These are phyloP conservation scores for Notospermus geniculatus DNA, from an alignment of 1,140 invertebrate species.

Conservation along the genomic window DNA sequence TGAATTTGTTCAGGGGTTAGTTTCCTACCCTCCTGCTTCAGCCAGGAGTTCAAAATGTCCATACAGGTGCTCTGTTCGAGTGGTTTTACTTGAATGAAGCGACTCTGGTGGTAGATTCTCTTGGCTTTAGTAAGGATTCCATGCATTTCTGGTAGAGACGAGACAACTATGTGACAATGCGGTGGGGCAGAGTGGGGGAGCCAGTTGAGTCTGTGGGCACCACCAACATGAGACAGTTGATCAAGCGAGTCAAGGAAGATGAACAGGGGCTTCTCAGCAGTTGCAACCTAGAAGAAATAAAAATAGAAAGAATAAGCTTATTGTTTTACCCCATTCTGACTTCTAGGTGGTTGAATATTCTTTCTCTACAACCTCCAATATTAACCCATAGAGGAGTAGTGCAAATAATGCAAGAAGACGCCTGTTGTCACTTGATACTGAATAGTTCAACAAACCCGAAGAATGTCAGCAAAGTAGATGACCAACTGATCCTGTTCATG, in stretches of 20 bases:
- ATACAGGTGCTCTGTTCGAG: conserved; percentile 28
- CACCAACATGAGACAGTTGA: conserved; percentile 30
- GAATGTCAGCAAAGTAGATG: conserved; percentile 13
- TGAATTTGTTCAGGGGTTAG: conserved; percentile 2
- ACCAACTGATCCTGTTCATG: conserved; percentile 14
- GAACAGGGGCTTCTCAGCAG: conserved; percentile 28
- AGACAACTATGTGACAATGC: conserved; percentile 37
- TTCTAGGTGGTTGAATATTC: no score
- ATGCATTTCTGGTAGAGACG: conserved; percentile 13
- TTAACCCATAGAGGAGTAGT: no score
- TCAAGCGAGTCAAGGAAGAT: conserved; percentile 44
- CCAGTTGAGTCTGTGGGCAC: conserved; percentile 38
- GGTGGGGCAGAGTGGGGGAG: conserved; percentile 30
- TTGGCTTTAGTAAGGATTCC: conserved; percentile 12
- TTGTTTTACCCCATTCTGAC: no score
- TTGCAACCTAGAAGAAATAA: no score
- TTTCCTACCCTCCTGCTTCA: conserved; percentile 9
- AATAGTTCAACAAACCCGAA: conserved; percentile 9
- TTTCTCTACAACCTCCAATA: no score
- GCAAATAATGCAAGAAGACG: no score
- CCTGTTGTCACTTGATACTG: no score
- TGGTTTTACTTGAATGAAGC: conserved; percentile 32
- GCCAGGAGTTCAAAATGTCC: conserved; percentile 23
- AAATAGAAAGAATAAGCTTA: no score
- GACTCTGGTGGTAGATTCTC: conserved; percentile 10